Evolutionary conservation across 2,797 vertebrate genomes (phyloP).

Genomic region (Phalloptychus januarius): DNA sequence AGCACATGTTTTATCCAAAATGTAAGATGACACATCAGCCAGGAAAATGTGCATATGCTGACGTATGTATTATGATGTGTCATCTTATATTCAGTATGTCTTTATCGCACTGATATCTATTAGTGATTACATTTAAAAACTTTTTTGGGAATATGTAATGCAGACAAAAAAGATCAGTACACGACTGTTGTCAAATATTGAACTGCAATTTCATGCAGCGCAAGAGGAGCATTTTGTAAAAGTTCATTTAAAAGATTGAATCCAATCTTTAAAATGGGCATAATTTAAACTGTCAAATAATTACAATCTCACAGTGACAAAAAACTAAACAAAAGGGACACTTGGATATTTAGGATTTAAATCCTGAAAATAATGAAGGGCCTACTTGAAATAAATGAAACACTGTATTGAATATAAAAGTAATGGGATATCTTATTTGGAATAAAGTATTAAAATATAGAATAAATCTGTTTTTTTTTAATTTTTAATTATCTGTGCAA

Average conservation of each 20-base stretch:
- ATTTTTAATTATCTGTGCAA: not conserved
- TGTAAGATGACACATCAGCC: slow-evolving; percentile 23
- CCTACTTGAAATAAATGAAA: no score
- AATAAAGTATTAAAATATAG: not conserved
- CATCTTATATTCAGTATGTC: slow-evolving; percentile 1
- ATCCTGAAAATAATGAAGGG: not conserved
- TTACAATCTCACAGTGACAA: not conserved
- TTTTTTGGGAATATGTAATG: not conserved
- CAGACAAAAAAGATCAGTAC: not conserved
- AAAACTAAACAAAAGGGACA: not conserved
- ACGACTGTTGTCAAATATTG: not conserved
- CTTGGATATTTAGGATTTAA: not conserved
- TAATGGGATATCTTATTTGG: not conserved
- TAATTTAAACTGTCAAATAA: not conserved
- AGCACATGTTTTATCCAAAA: slow-evolving; percentile 15
- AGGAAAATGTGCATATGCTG: slow-evolving; percentile 13
- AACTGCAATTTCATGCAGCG: not conserved
- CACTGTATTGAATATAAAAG: not conserved
- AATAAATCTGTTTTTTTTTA: not conserved
- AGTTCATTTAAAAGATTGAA: not conserved
- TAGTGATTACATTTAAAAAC: not conserved
- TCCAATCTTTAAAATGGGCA: not conserved
- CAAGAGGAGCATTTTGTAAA: not conserved
- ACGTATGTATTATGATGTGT: not conserved
- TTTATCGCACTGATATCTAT: not conserved